Evolutionary conservation across 1,140 invertebrate species (phyloP).

Genomic region (Muscidifurax raptorellus): DNA sequence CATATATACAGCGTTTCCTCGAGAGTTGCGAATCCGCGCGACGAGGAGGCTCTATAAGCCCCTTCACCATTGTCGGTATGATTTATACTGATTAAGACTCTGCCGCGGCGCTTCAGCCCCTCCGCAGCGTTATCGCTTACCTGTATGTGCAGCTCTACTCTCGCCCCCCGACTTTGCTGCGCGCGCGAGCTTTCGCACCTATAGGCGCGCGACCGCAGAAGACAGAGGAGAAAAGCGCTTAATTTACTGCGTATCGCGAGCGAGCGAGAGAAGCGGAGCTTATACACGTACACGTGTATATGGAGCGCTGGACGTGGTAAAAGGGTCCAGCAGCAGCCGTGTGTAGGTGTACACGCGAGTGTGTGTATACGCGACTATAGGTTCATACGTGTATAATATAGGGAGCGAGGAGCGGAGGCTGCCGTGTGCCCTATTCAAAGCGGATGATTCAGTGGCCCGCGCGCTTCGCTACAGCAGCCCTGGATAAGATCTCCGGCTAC

Average conservation of each 20-base stretch:
- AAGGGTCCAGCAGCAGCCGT: slow-evolving; percentile 26
- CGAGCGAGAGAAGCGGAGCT: slow-evolving; percentile 13
- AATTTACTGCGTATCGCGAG: slow-evolving; percentile 64
- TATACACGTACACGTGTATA: neutral
- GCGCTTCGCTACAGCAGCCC: slow-evolving; percentile 60
- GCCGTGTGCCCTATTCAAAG: slow-evolving; percentile 70
- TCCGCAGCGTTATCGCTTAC: slow-evolving; percentile 67
- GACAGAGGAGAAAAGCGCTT: slow-evolving; percentile 59
- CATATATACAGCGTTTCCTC: neutral
- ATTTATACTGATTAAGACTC: slow-evolving; percentile 75
- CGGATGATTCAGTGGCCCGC: slow-evolving; percentile 73
- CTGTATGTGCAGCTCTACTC: slow-evolving; percentile 56
- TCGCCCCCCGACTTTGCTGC: slow-evolving; percentile 46
- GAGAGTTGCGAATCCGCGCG: slow-evolving; percentile 31
- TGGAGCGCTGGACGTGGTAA: slow-evolving; percentile 1
- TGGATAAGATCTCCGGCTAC: slow-evolving; percentile 72
- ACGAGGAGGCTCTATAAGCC: neutral
- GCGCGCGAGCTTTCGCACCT: slow-evolving; percentile 51
- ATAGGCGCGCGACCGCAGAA: slow-evolving; percentile 47
- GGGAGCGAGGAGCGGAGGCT: slow-evolving; percentile 61
- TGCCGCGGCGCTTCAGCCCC: slow-evolving; percentile 59
- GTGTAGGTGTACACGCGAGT: slow-evolving; percentile 54
- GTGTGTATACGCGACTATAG: slow-evolving; percentile 14
- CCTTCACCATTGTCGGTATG: slow-evolving; percentile 66
- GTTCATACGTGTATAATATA: slow-evolving; percentile 71